Percentiles rank a stretch among this genome's conserved stretches.
These are phyloP conservation scores for Melanchra persicariae DNA, from an alignment of 2,888 invertebrate genomes.

Conservation along the genomic window DNA sequence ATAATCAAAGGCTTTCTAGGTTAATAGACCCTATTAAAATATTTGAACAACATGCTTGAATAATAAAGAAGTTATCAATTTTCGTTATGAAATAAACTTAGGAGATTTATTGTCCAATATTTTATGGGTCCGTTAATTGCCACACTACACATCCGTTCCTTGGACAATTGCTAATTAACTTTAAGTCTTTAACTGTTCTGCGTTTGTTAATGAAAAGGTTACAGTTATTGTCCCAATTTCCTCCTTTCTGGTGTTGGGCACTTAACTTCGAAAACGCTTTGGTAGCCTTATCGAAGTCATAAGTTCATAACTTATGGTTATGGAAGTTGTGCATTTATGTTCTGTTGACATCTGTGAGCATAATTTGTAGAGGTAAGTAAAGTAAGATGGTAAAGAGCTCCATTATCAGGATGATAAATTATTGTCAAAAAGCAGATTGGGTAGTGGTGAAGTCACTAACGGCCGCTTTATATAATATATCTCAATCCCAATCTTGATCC, in stretches of 20 bases:
- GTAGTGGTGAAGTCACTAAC: too few species aligned
- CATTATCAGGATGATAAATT: too few species aligned
- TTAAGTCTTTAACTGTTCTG: constrained; percentile 33
- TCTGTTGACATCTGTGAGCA: too few species aligned
- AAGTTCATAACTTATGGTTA: too few species aligned
- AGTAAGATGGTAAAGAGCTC: too few species aligned
- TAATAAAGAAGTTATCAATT: constrained; percentile 21
- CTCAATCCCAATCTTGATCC: too few species aligned
- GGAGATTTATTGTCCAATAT: constrained; percentile 6
- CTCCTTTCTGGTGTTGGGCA: background rate
- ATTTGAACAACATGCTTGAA: constrained; percentile 1
- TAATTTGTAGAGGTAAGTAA: too few species aligned
- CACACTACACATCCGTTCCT: constrained; percentile 36
- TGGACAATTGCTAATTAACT: constrained; percentile 50
- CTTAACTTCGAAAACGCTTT: background rate
- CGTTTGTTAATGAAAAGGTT: constrained; percentile 37
- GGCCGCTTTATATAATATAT: too few species aligned
- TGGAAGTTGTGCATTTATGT: too few species aligned
- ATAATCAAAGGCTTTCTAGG: constrained; percentile 20
- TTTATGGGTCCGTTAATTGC: constrained; percentile 45
- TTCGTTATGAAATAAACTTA: constrained; percentile 24
- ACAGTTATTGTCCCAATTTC: constrained; percentile 57
- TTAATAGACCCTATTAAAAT: constrained; percentile 32
- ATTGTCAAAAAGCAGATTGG: too few species aligned
- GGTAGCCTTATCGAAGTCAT: too few species aligned